Conservation (phyloP, 2,888 invertebrate genomes). For the Fragum whitleyi region DNA sequence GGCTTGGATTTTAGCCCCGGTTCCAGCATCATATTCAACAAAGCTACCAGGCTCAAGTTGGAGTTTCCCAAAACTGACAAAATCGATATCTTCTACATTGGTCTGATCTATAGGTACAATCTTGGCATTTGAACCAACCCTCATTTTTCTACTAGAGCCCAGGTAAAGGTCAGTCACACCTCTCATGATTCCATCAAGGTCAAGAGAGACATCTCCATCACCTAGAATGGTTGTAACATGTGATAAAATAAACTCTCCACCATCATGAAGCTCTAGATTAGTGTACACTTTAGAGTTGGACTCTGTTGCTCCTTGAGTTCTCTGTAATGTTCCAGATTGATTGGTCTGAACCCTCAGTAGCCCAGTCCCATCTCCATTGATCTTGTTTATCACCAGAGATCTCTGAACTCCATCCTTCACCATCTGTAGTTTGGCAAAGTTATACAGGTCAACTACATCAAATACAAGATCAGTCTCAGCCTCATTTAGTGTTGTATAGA, state of each 20-base stretch:
- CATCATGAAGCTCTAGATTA: slow-evolving; percentile 76
- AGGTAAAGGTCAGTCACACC: slow-evolving; percentile 72
- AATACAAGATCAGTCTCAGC: slow-evolving; percentile 58
- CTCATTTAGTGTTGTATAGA: slow-evolving; percentile 74
- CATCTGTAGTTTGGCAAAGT: slow-evolving; percentile 75
- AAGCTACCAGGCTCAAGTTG: slow-evolving; percentile 76
- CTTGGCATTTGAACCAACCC: slow-evolving; percentile 73
- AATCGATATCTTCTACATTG: slow-evolving; percentile 42
- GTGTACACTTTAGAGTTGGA: slow-evolving; percentile 73
- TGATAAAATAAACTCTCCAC: slow-evolving; percentile 76
- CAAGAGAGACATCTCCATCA: slow-evolving; percentile 69
- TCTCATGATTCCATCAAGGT: slow-evolving; percentile 73
- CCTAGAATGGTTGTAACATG: slow-evolving; percentile 75
- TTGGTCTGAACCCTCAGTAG: slow-evolving; percentile 70
- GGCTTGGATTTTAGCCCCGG: slow-evolving; percentile 71
- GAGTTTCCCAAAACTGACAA: slow-evolving; percentile 71
- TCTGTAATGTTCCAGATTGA: slow-evolving; percentile 74
- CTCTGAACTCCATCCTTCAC: slow-evolving; percentile 65
- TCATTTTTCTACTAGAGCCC: slow-evolving; percentile 68
- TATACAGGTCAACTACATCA: slow-evolving; percentile 69
- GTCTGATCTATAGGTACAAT: slow-evolving; percentile 71
- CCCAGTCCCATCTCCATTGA: slow-evolving; percentile 77
- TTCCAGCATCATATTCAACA: slow-evolving; percentile 70
- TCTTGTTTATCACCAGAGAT: slow-evolving; percentile 69
- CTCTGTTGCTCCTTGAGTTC: slow-evolving; percentile 51